phyloP scores from a whole-genome alignment of 2,888 invertebrate species.

The Beris morrisii region DNA sequence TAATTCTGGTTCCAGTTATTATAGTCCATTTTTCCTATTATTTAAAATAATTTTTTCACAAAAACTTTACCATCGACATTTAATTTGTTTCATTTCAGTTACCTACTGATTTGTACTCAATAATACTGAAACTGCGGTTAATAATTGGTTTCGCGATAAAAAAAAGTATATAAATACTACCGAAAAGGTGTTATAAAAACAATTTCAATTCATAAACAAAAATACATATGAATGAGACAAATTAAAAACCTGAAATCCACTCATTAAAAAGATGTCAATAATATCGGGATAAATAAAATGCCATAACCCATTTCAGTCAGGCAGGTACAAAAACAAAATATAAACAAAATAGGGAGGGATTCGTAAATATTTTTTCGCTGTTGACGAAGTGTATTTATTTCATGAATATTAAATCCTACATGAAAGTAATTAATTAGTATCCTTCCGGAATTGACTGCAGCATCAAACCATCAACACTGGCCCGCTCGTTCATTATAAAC shows the following conservation, averaged over 20 bases:
- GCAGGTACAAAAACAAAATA: conserved; percentile 3
- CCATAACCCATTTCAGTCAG: not conserved
- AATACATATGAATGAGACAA: conserved; percentile 10
- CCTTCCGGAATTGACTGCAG: conserved; percentile 11
- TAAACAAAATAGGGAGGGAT: conserved; percentile 1
- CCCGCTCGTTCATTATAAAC: no score
- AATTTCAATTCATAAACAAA: not conserved
- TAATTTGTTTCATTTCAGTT: no score
- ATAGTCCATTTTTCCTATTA: no score
- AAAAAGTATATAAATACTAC: no score
- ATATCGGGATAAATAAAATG: not conserved
- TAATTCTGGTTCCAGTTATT: no score
- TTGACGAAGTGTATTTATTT: conserved; percentile 33
- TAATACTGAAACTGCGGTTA: no score
- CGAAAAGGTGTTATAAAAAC: no score
- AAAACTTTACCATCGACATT: no score
- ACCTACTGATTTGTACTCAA: no score
- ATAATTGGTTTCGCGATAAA: no score
- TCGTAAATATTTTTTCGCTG: conserved; percentile 6
- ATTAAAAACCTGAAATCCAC: conserved; percentile 9
- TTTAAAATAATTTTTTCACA: no score
- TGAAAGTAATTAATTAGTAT: conserved; percentile 35
- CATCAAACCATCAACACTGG: no score
- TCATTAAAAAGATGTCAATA: conserved; percentile 7
- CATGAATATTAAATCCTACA: conserved; percentile 35